Evolutionary conservation across 1,140 invertebrate genomes (phyloP), one percentile per base, ranked within the genome.

Genomic region (Mamestra configurata): DNA sequence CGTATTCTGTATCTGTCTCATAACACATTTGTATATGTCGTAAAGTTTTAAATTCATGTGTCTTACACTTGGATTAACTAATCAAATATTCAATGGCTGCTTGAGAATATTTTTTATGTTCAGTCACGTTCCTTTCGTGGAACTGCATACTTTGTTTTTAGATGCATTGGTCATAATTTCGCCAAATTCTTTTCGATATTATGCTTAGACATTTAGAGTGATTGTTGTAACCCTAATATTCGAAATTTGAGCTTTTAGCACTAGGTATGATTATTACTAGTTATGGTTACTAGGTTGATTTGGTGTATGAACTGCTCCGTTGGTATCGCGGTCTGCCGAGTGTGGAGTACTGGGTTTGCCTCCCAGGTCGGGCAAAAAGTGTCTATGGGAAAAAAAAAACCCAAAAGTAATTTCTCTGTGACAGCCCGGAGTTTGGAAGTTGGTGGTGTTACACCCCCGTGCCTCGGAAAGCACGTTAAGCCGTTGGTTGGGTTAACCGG

Each of bases 1-100:
- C 18, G 59, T 70, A 83, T 77, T 84, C 84, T 83, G 81, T 76
- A 80, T 80, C 40, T 61, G 73, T 76, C 55, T 49, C 55, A n/a
- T 18, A 22, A 46, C 11, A 24, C 66, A 70, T 84, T 86, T 82
- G 79, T 71, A 78, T 78, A 4, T 49, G 73, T 76, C 55, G 24
- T 35, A 53, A 43, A 53, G 49, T 49, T 46, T 35, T 49, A 43
- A 76, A 18, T 57, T 20, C 53, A 46, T 40, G 11, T 49, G 22
- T 73, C 27, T 11, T 43, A 73, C 4, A 57, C 13, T 15, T 64
- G 37, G 20, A 70, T 49, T 49, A 31, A 76, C 55, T 76, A 49
- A 64, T 76, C 57, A 76, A 64, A 76, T 76, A 61, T 76, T 61
- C 40, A 13, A 49, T 31, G 35, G 57, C 22, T 73, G 46, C 18